A percentile compares a stretch with the other conserved stretches of the same genome.
Evolutionary conservation across 2,113 vertebrate genomes (phyloP).

Genomic region (Prietella phreatophila): DNA sequence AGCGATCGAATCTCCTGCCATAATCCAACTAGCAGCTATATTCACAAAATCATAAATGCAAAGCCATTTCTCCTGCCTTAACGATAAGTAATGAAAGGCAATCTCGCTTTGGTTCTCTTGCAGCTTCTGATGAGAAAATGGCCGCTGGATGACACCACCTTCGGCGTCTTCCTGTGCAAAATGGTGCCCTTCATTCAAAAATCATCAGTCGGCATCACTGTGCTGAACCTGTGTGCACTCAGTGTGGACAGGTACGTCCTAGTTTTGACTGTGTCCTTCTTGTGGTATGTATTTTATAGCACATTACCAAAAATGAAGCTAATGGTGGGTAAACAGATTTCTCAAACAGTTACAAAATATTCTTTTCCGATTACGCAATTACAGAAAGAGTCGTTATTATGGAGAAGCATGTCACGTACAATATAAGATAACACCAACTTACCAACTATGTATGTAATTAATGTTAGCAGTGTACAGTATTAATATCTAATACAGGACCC

Average conservation of each 20-base stretch:
- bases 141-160: slow-evolving; percentile 75
- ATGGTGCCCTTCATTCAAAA: slow-evolving; percentile 95
- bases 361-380: neutral
- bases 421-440: neutral
- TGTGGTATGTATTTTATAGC: too few relatives aligned
- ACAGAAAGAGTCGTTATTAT: neutral
- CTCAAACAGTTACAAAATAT: neutral
- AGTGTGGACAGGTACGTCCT: slow-evolving; percentile 92
- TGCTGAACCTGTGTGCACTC: slow-evolving; percentile 93
- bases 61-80: neutral
- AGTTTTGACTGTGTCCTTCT: neutral
- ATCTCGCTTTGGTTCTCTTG: slow-evolving; percentile 21
- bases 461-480: neutral
- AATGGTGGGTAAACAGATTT: neutral
- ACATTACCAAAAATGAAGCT: neutral
- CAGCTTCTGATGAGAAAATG: slow-evolving; percentile 83
- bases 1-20: neutral
- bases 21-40: neutral
- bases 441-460: neutral
- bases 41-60: neutral
- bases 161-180: slow-evolving; percentile 88
- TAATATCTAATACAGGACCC: neutral
- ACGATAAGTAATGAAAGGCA: neutral
- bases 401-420: neutral
- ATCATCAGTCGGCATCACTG: slow-evolving; percentile 95